Conservation (phyloP, 2,113 vertebrate genomes). For the Corydoras sp. region DNA sequence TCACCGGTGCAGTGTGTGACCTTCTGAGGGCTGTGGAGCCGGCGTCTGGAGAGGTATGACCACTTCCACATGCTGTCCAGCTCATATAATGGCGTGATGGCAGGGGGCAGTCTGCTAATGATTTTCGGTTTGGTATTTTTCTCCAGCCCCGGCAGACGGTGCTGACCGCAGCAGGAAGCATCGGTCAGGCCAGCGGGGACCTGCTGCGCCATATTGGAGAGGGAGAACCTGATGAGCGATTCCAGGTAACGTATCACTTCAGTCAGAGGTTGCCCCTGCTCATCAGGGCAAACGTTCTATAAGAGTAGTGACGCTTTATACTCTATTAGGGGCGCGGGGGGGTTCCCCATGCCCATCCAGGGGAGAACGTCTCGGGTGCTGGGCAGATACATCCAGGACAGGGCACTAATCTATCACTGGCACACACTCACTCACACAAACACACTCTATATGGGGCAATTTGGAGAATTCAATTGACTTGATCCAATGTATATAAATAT, state of each 20-base stretch:
- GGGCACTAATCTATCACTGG: too few species aligned
- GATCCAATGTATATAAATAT: too few species aligned
- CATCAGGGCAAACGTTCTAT: too few species aligned
- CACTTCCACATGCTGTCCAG: neutral
- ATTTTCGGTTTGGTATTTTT: conserved; percentile 46
- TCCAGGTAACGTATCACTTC: conserved; percentile 72
- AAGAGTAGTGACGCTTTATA: too few species aligned
- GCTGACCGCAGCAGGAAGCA: conserved; percentile 92
- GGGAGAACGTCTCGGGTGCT: too few species aligned
- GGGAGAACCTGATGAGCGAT: conserved; percentile 92
- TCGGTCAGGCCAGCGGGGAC: conserved; percentile 95
- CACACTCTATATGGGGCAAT: too few species aligned
- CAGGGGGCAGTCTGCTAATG: conserved; percentile 37
- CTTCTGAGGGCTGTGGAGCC: conserved; percentile 93
- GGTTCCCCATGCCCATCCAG: too few species aligned
- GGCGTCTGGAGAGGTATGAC: conserved; percentile 82
- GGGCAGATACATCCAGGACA: too few species aligned
- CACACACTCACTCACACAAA: too few species aligned
- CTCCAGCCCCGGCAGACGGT: conserved; percentile 91
- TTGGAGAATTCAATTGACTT: too few species aligned
- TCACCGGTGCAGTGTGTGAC: conserved; percentile 90
- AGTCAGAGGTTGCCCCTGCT: too few species aligned
- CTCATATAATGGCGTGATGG: neutral
- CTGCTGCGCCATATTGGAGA: conserved; percentile 96
- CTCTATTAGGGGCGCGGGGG: too few species aligned